These are phyloP conservation scores for Oncorhynchus keta DNA, from an alignment of 2,113 vertebrate genomes.

Conservation along the genomic window DNA sequence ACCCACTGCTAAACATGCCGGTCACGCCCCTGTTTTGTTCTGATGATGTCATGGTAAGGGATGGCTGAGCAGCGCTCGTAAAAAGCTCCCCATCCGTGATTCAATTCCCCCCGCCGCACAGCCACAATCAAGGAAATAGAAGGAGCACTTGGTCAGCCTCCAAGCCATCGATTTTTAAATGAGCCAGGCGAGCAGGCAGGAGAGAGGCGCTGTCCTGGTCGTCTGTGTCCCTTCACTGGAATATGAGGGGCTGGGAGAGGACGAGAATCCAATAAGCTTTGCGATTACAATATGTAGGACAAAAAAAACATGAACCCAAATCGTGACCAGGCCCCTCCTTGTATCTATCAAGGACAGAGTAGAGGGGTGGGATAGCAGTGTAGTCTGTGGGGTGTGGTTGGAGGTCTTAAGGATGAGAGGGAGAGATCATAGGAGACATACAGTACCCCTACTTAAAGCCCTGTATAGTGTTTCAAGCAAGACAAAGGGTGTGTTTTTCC, in stretches of 20 bases:
- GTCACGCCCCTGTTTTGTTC: conserved; percentile 10
- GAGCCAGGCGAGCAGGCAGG: conserved; percentile 16
- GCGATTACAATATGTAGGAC: conserved; percentile 38
- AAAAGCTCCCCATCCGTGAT: not conserved
- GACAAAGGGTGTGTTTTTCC: not conserved
- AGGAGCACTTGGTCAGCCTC: conserved; percentile 40
- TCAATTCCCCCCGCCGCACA: not conserved
- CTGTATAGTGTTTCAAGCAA: not conserved
- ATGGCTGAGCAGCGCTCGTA: not conserved
- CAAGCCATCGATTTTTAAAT: conserved; percentile 69
- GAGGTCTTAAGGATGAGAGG: not conserved
- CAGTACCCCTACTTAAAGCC: not conserved
- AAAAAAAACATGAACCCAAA: not conserved
- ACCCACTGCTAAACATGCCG: conserved; percentile 27
- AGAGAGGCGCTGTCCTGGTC: not conserved
- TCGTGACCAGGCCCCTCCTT: conserved; percentile 1
- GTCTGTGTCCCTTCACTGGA: not conserved
- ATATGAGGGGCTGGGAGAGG: conserved; percentile 26
- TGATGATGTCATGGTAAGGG: conserved; percentile 23
- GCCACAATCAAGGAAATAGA: conserved; percentile 46
- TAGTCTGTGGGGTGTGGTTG: not conserved
- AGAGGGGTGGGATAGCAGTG: not conserved
- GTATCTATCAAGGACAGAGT: not conserved
- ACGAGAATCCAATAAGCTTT: conserved; percentile 54
- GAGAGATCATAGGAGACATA: not conserved